Evolutionary conservation across 2,888 invertebrate species (phyloP).

Genomic region (Phyllotreta striolata): DNA sequence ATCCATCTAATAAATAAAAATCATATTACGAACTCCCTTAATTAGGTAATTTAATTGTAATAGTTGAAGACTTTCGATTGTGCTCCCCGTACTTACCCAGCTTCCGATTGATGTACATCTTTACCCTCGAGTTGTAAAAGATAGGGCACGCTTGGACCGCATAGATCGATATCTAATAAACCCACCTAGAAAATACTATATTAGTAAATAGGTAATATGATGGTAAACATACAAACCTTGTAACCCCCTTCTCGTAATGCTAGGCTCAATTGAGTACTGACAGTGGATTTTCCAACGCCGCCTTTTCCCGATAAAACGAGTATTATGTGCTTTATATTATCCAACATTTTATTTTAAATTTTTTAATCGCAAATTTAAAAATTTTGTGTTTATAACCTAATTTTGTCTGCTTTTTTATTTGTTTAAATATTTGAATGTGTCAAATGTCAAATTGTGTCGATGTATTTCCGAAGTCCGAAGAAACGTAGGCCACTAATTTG

Average conservation of each 20-base stretch:
- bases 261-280: slow-evolving; percentile 91
- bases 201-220: slow-evolving; percentile 9
- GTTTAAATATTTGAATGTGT: too few relatives aligned
- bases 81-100: slow-evolving; percentile 68
- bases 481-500: too few relatives aligned
- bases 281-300: slow-evolving; percentile 98
- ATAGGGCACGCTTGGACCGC: slow-evolving; percentile 94
- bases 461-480: too few relatives aligned
- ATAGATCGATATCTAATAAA: slow-evolving; percentile 90
- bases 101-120: slow-evolving; percentile 87
- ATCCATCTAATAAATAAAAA: too few relatives aligned
- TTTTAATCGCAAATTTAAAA: too few relatives aligned
- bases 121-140: slow-evolving; percentile 84
- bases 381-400: too few relatives aligned
- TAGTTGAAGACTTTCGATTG: too few relatives aligned
- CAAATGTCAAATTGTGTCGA: too few relatives aligned
- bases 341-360: slow-evolving; percentile 67
- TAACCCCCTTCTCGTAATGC: slow-evolving; percentile 80
- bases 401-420: too few relatives aligned
- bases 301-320: slow-evolving; percentile 98
- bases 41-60: too few relatives aligned
- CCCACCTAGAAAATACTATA: slow-evolving; percentile 74
- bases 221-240: slow-evolving; percentile 68
- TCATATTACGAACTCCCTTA: too few relatives aligned
- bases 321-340: slow-evolving; percentile 83